Conservation (phyloP, 2,113 vertebrate species). For the Ptychochromis oligacanthus region DNA sequence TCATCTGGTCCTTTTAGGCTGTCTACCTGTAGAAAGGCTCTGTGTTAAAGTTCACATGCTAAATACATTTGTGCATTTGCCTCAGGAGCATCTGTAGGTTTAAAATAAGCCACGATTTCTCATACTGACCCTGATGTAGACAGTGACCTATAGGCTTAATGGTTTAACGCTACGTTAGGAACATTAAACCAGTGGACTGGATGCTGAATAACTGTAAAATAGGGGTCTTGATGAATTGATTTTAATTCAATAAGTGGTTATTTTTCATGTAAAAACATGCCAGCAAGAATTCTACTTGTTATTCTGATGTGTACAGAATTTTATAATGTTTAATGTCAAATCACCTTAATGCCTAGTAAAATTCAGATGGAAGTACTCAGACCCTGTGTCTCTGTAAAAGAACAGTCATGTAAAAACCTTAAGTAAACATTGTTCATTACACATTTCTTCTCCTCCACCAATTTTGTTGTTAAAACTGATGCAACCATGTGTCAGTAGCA, state of each 20-base stretch:
- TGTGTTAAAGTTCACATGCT: background rate
- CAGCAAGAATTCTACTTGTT: background rate
- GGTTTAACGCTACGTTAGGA: background rate
- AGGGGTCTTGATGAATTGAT: constrained; percentile 18
- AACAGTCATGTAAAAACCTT: background rate
- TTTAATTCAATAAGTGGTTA: background rate
- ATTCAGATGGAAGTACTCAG: background rate
- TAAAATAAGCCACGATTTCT: background rate
- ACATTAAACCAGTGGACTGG: background rate
- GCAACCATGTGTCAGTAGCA: too few species aligned
- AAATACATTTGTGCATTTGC: constrained; percentile 6
- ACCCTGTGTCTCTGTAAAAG: background rate
- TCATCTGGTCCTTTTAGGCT: background rate
- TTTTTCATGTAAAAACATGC: constrained; percentile 12
- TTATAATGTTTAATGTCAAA: background rate
- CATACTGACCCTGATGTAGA: background rate
- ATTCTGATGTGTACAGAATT: constrained; percentile 15
- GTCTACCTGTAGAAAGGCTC: background rate
- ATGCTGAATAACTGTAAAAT: constrained; percentile 14
- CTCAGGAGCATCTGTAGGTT: background rate
- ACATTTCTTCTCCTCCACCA: background rate
- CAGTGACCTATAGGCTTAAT: background rate
- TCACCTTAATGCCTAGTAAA: background rate
- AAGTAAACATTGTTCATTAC: background rate
- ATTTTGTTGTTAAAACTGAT: background rate